A percentile compares a stretch with the other conserved stretches of the same genome.
Conservation (phyloP, 2,797 vertebrate species). For the Acomys russatus region DNA sequence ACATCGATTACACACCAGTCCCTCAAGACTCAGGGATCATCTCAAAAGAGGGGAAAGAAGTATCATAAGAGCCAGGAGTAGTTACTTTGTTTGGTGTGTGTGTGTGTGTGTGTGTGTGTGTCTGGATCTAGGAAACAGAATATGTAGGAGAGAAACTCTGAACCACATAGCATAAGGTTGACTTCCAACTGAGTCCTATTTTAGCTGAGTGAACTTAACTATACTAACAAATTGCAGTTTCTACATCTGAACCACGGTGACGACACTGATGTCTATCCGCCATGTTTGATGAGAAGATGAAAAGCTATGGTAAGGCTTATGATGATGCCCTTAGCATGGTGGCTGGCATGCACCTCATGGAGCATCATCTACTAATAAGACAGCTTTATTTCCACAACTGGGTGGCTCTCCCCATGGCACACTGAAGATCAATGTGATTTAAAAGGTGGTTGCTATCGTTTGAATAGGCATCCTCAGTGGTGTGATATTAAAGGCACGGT, state of each 20-base stretch:
- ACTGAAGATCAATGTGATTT: slow-evolving; percentile 25
- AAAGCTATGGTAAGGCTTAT: background rate
- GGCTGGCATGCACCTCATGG: background rate
- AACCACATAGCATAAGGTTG: background rate
- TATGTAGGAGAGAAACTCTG: background rate
- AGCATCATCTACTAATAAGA: background rate
- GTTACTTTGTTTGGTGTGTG: background rate
- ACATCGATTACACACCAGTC: background rate
- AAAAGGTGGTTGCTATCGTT: background rate
- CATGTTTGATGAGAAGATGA: background rate
- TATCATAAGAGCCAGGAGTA: background rate
- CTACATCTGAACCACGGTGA: background rate
- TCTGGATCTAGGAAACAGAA: background rate
- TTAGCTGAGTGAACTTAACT: background rate
- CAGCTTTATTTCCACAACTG: slow-evolving; percentile 12
- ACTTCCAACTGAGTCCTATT: background rate
- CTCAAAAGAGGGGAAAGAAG: background rate
- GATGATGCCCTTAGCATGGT: background rate
- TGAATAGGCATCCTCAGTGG: background rate
- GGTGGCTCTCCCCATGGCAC: background rate
- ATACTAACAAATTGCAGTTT: background rate
- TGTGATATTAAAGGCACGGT: background rate
- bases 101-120: background rate
- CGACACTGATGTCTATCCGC: background rate
- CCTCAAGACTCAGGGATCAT: background rate